Percentiles rank a stretch among this genome's conserved stretches.
These are phyloP conservation scores for Lithobates sylvaticus DNA, from an alignment of 2,797 vertebrate genomes.

Conservation along the genomic window DNA sequence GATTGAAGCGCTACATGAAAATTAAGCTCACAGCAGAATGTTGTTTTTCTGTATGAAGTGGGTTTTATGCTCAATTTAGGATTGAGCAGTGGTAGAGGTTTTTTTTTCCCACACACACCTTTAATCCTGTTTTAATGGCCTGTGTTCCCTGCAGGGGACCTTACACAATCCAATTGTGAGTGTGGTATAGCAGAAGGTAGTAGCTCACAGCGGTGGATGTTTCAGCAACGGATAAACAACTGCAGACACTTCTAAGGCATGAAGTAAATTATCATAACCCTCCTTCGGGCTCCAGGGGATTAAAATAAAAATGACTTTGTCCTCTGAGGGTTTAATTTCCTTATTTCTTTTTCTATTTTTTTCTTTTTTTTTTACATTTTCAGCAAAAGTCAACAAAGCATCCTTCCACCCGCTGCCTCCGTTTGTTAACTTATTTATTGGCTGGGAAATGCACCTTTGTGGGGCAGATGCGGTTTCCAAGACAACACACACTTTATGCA, in stretches of 20 bases:
- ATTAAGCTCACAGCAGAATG: too few relatives aligned
- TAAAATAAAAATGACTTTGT: slow-evolving; percentile 25
- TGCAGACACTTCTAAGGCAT: background rate
- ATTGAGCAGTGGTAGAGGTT: background rate
- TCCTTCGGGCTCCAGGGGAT: slow-evolving; percentile 5
- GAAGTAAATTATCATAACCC: slow-evolving; percentile 29
- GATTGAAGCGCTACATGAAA: too few relatives aligned
- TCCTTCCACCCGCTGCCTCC: background rate
- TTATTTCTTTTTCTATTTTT: background rate
- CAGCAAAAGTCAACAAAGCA: slow-evolving; percentile 40
- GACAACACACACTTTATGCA: slow-evolving; percentile 68
- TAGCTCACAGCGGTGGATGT: slow-evolving; percentile 9
- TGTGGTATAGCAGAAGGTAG: background rate
- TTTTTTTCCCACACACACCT: slow-evolving; percentile 2
- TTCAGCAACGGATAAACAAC: slow-evolving; percentile 31
- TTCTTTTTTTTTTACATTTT: background rate
- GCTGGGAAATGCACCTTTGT: slow-evolving; percentile 62
- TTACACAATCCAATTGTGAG: slow-evolving; percentile 8
- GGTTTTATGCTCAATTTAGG: background rate
- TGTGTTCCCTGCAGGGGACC: background rate
- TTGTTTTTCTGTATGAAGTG: too few relatives aligned
- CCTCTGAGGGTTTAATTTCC: slow-evolving; percentile 21
- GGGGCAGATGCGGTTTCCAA: slow-evolving; percentile 74
- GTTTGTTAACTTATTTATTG: slow-evolving; percentile 63
- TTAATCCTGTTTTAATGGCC: slow-evolving; percentile 15